Base-by-base conservation (phyloP, 2,888 invertebrate species). In the Unio pictorum region DNA sequence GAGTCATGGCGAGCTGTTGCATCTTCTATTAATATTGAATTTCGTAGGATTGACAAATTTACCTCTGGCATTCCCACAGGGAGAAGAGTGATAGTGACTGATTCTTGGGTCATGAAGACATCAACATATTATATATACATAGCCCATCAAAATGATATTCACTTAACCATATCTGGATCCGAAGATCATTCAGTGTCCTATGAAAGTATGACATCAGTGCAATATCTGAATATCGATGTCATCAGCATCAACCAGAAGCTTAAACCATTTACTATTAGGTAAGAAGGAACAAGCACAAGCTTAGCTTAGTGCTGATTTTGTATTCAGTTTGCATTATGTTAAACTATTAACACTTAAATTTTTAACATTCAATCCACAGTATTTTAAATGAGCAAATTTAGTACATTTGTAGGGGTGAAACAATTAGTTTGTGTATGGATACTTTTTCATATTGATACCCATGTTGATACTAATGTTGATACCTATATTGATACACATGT, bases 71-170 rank as follows among this genome's bases (percentile, higher is more conserved):
- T 69, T n/a, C 74, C 80, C n/a, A 82, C 75, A 26, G 87, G 89
- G 8, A 74, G 86, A 18, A 79, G 89, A 56, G 79, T 90, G 5
- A 84, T 88, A 68, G 90, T 90, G 56, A 97, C 96, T 0, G 94
- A 95, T 86, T 95, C 94, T 73, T 97, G 96, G 96, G 93, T 97
- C 34, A 92, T 97, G 64, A 95, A 96, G 90, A 93, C 95, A 0
- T 92, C 94, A 0, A 93, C 95, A 59, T 95, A 96, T 84, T 92
- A 91, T 75, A 90, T 97, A 1, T 91, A 94, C 82, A 90, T 95
- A 64, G 93, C 95, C 0, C 94, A 95, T 87, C 97, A 97, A 89
- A 85, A 81, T 73, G 95, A 96, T 89, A 94, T 95, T 28, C 91
- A 93, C 1, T 91, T 97, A 20, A 93, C 94, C 56, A 93, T 96